Base-by-base conservation (phyloP, 92 coral and sea anemone genomes). In the Phenganax stokvisi region DNA sequence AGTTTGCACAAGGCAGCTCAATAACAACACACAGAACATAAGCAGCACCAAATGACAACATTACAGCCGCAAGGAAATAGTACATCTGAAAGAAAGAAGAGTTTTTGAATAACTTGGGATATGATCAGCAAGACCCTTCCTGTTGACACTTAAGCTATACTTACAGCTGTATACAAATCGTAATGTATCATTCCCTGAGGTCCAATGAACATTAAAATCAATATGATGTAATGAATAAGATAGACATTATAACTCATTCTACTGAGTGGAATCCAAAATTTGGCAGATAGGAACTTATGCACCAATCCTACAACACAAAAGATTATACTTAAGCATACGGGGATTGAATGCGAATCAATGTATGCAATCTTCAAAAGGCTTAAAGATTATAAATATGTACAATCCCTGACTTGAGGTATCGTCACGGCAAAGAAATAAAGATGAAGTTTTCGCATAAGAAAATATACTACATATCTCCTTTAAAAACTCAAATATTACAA, bases 191-290 rank as follows among this genome's bases (percentile, higher is more conserved):
- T 81, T 27, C 88, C 79, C 62, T 84, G 82, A 31, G 76, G 68
- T 51, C 91, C 86, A 7, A 77, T 82, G 75, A 91, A 87, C 85
- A 82, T 84, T 1, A 78, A 64, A 25, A 12, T 52, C 61, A 91
- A 80, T n/a, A 92, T 88, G 44, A 92, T 82, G 12, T 84, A 80
- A 75, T 92, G 97, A 5, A 92, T 82, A 15, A 92, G 86, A 76
- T 92, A 92, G 9, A 88, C 93, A 25, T 87, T 76, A 87, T 92
- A 92, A 0, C 94, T 92, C 81, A 92, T 80, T 54, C 97, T 94
- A 76, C 97, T 90, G 66, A 92, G 86, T 7, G 97, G 97, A 80
- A 92, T 90, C 97, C 97, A 92, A 66, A 84, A 90, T 20, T 87
- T 88, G 9, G 93, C 97, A 4, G 97, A 92, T n/a, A 92, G 77